These are phyloP conservation scores for Agonum fuliginosum DNA, from an alignment of 2,888 invertebrate species.

Conservation along the genomic window DNA sequence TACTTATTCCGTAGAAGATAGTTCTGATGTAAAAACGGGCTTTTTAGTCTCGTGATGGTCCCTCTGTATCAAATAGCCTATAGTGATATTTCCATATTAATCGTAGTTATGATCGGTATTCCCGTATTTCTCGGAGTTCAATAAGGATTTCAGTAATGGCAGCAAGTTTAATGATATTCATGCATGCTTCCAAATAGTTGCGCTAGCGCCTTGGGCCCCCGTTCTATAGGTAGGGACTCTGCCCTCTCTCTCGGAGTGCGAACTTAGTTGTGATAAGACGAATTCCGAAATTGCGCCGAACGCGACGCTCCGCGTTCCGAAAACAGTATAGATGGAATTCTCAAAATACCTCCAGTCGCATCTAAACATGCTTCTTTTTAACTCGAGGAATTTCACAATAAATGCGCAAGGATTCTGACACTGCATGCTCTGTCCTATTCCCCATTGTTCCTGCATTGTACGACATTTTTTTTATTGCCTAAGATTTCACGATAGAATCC, in stretches of 20 bases:
- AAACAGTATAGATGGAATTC: conserved; percentile 52
- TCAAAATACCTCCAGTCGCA: conserved; percentile 44
- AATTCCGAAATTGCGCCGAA: conserved; percentile 50
- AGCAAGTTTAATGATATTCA: conserved; percentile 54
- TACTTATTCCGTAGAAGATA: too few species aligned
- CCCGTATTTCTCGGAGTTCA: conserved; percentile 19
- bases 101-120: conserved; percentile 32
- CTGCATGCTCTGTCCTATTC: too few species aligned
- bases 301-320: conserved; percentile 19
- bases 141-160: conserved; percentile 51
- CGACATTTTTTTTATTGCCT: not conserved
- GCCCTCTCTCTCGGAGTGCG: too few species aligned
- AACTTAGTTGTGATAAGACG: conserved; percentile 58
- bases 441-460: not conserved
- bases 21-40: too few species aligned
- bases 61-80: too few species aligned
- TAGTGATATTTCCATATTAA: too few species aligned
- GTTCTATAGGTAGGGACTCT: not conserved
- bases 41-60: too few species aligned
- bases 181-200: conserved; percentile 48
- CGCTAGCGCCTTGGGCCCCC: not conserved
- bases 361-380: conserved; percentile 14
- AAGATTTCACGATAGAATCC: too few species aligned
- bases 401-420: conserved; percentile 18
- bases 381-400: conserved; percentile 34